Conservation (phyloP, 92 coral and sea anemone genomes). For the Porites rus region DNA sequence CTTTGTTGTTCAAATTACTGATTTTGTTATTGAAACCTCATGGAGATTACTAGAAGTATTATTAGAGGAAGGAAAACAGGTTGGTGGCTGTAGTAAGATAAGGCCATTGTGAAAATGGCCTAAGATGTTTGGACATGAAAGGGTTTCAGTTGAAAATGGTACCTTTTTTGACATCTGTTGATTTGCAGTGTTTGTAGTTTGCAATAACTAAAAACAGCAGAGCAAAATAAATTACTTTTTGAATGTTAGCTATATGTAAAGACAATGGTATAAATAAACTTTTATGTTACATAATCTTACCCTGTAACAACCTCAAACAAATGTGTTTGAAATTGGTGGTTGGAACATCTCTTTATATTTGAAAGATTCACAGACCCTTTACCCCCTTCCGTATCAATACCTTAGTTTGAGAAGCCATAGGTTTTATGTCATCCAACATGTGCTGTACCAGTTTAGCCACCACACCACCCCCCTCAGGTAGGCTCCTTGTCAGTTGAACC, state of each 20-base stretch:
- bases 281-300: no score
- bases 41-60: no score
- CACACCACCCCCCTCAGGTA: conserved; percentile 61
- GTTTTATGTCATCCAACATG: conserved; percentile 71
- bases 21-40: no score
- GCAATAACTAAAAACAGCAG: neutral
- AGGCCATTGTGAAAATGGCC: no score
- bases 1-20: no score
- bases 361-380: no score
- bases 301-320: no score
- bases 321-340: no score
- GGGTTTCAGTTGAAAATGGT: neutral
- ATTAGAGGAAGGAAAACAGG: no score
- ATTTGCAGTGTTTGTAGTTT: conserved; percentile 1
- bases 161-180: conserved; percentile 39
- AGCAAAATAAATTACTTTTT: neutral
- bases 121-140: neutral
- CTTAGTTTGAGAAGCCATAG: conserved; percentile 75
- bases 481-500: conserved; percentile 66
- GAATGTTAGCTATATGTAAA: no score
- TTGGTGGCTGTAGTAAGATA: no score
- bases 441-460: conserved; percentile 60
- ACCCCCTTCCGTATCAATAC: conserved; percentile 1
- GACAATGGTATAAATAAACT: neutral
- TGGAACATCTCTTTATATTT: no score